phyloP scores from a whole-genome alignment of 1,140 invertebrate species.

The Helicoverpa armigera region DNA sequence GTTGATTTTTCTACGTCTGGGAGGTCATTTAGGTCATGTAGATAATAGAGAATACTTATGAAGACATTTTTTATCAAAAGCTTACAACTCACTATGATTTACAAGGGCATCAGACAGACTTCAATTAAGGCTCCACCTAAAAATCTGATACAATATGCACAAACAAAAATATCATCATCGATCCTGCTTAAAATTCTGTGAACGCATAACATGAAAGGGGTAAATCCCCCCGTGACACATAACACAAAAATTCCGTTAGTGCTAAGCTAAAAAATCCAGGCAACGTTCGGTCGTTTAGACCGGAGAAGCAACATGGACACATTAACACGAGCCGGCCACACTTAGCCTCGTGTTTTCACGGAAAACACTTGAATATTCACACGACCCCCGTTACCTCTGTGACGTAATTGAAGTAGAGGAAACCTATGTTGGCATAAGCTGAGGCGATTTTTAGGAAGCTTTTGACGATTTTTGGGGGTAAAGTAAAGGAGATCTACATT shows the following conservation, averaged over 20 bases:
- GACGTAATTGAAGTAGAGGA: constrained; percentile 40
- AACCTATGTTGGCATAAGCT: neutral
- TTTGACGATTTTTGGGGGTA: neutral
- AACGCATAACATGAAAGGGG: neutral
- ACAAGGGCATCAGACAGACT: neutral
- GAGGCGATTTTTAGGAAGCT: constrained; percentile 3
- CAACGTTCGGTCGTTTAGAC: constrained; percentile 23
- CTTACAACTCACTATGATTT: neutral
- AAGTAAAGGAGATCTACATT: too few relatives aligned
- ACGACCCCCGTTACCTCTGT: constrained; percentile 35
- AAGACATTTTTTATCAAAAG: neutral
- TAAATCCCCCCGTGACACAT: constrained; percentile 11
- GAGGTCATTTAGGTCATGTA: constrained; percentile 7
- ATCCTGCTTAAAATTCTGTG: neutral
- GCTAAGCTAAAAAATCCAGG: constrained; percentile 15
- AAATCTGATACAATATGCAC: neutral
- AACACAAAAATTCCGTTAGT: constrained; percentile 6
- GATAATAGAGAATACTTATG: neutral
- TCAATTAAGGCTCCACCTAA: neutral
- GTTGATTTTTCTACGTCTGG: constrained; percentile 21
- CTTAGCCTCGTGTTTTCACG: constrained; percentile 39
- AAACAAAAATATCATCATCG: neutral
- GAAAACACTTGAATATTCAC: constrained; percentile 46
- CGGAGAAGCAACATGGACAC: constrained; percentile 26
- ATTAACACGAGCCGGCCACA: constrained; percentile 37